Evolutionary conservation across 2,888 invertebrate genomes (phyloP).

Genomic region (Gerris lacustris): DNA sequence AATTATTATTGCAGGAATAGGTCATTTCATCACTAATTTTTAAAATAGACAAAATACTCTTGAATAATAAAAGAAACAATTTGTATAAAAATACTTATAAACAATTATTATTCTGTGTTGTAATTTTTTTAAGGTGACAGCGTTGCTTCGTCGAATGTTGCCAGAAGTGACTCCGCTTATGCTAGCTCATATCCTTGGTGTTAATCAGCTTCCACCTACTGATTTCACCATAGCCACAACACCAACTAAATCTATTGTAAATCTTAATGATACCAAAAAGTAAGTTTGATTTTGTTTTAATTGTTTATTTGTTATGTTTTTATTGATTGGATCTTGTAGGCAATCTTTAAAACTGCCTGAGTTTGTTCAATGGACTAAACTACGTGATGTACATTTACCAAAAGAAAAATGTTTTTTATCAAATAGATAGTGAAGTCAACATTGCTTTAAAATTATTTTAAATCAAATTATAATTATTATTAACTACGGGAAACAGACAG

Average conservation of each 20-base stretch:
- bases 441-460: no score
- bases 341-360: no score
- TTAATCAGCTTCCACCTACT: conserved; percentile 55
- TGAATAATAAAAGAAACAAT: not conserved
- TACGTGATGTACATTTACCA: no score
- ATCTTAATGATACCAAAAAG: conserved; percentile 44
- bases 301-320: not conserved
- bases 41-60: not conserved
- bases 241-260: conserved; percentile 36
- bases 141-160: conserved; percentile 71
- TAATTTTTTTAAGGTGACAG: conserved; percentile 51
- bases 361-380: no score
- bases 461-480: no score
- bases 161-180: conserved; percentile 78
- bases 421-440: no score
- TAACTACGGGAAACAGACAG: no score
- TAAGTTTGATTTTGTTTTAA: conserved; percentile 26
- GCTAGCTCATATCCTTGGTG: conserved; percentile 63
- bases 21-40: not conserved
- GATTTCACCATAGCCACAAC: conserved; percentile 62
- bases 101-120: not conserved
- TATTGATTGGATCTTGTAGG: not conserved
- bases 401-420: no score
- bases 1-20: no score
- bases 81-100: not conserved